Evolutionary conservation across 2,888 invertebrate genomes (phyloP).

Genomic region (Parnassius smintheus): DNA sequence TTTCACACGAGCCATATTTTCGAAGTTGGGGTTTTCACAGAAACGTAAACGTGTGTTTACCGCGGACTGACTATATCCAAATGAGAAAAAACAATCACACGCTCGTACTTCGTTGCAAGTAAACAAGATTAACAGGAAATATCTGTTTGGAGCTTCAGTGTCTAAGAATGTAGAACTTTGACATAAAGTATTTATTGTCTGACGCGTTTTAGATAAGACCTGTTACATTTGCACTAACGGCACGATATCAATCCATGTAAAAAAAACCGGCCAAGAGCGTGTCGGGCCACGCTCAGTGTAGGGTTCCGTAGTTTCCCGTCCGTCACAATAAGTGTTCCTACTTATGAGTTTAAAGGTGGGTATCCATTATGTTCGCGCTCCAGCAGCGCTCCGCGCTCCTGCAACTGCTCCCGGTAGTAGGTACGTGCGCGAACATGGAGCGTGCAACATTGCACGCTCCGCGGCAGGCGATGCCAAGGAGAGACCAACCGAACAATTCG

Average conservation of each 20-base stretch:
- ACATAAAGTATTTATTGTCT: slow-evolving; percentile 8
- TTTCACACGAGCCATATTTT: slow-evolving; percentile 32
- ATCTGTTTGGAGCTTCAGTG: slow-evolving; percentile 6
- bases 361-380: no score
- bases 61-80: slow-evolving; percentile 10
- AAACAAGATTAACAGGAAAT: slow-evolving; percentile 34
- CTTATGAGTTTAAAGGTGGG: no score
- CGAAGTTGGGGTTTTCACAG: not conserved
- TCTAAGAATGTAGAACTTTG: not conserved
- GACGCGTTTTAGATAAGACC: slow-evolving; percentile 3
- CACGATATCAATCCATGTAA: not conserved
- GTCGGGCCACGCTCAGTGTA: no score
- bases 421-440: no score
- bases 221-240: not conserved
- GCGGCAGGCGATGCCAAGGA: no score
- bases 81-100: slow-evolving; percentile 22
- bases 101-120: slow-evolving; percentile 1
- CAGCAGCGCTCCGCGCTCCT: no score
- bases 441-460: no score
- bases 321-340: no score
- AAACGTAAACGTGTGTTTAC: slow-evolving; percentile 7
- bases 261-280: no score
- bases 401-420: no score
- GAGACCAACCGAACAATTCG: no score
- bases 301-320: no score